Evolutionary conservation across 1,140 invertebrate genomes (phyloP), one percentile per base, ranked within the genome.

Genomic region (Pinna nobilis): DNA sequence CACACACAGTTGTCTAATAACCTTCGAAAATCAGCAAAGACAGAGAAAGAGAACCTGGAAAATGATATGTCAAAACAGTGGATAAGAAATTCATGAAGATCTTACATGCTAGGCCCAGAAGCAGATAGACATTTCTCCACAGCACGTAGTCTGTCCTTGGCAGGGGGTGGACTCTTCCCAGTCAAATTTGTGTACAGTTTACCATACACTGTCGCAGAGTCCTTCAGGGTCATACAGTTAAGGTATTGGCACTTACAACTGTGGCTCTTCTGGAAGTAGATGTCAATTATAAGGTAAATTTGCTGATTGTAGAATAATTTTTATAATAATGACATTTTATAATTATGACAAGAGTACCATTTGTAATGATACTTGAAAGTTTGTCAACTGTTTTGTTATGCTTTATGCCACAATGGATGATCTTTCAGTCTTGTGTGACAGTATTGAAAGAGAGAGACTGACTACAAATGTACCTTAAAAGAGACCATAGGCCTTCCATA

Each of bases 201-300:
- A 1, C 70, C 75, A 73, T 79, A 85, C 1, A 86, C 81, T 32
- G 76, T 66, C 3, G 73, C 59, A 2, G 83, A 81, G 49, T 86
- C 82, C 61, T 82, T 82, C 37, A 85, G 47, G 15, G 74, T 82
- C 86, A 87, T 87, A 60, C 86, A 87, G 74, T 87, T 87, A 7
- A 87, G 50, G 49, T 82, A 84, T 20, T 80, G 70, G 6, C 79
- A 76, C 50, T 81, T 77, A 67, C 83, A 81, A n/a, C 69, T 74
- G 53, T 85, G 74, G 1, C 75, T 35, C 11, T 30, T 65, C 85
- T 85, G 70, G n/a, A n/a, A n/a, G n/a, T n/a, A n/a, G n/a, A n/a
- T n/a, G n/a, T n/a, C n/a, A n/a, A n/a, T n/a, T n/a, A n/a, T n/a
- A n/a, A n/a, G n/a, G n/a, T n/a, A n/a, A n/a, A n/a, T n/a, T n/a